Conservation (phyloP, 2,113 vertebrate species). For the Rhea pennata region DNA sequence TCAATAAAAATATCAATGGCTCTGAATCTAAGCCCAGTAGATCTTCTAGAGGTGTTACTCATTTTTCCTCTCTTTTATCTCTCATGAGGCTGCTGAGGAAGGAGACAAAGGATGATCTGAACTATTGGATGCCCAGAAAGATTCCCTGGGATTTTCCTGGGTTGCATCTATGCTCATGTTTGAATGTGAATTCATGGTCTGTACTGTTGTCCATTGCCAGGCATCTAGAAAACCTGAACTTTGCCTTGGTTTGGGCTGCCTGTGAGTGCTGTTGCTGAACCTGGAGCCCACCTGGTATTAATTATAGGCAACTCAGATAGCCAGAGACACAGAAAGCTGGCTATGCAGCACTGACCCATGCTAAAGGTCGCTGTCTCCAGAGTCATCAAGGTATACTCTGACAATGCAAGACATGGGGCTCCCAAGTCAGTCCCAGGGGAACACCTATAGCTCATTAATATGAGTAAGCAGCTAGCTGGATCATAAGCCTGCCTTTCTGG, state of each 20-base stretch:
- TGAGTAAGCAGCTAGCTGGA: not conserved
- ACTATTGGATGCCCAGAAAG: not conserved
- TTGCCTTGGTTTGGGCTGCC: not conserved
- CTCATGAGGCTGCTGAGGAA: not conserved
- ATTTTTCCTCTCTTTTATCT: not conserved
- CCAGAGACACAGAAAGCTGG: not conserved
- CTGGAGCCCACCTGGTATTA: too few species aligned
- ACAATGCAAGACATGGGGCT: not conserved
- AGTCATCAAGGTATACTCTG: not conserved
- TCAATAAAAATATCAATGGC: not conserved
- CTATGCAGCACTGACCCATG: not conserved
- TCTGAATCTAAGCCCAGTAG: not conserved
- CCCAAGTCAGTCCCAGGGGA: not conserved
- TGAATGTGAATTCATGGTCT: not conserved
- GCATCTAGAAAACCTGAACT: not conserved
- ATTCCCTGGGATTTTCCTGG: not conserved
- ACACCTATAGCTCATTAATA: not conserved
- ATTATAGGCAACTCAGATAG: not conserved
- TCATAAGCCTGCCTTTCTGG: not conserved
- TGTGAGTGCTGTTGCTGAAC: too few species aligned
- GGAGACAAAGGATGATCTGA: not conserved
- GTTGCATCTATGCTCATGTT: fast-evolving
- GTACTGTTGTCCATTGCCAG: not conserved
- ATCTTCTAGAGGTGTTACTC: not conserved
- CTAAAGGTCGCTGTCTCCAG: not conserved